Conservation (phyloP, 2,113 vertebrate species). For the Hypanus sabinus region DNA sequence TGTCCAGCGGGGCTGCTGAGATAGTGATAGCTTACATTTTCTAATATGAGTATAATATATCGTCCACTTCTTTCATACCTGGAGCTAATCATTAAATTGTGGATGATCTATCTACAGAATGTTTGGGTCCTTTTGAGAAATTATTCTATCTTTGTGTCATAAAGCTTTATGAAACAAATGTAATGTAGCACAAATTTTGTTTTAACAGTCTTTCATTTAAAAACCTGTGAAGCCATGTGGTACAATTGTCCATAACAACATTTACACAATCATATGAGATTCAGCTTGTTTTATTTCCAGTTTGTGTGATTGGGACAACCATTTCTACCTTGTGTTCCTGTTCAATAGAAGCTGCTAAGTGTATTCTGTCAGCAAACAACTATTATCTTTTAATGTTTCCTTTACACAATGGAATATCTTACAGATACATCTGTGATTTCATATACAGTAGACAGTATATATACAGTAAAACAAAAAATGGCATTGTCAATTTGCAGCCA, state of each 20-base stretch:
- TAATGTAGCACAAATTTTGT: background rate
- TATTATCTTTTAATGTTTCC: too few relatives aligned
- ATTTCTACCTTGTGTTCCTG: background rate
- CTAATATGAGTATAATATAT: background rate
- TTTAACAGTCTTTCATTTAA: constrained; percentile 18
- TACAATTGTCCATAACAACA: background rate
- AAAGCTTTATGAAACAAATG: constrained; percentile 15
- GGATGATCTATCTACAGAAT: background rate
- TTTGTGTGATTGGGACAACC: background rate
- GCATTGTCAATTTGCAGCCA: background rate
- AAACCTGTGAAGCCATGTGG: background rate
- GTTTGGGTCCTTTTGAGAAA: background rate
- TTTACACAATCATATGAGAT: background rate
- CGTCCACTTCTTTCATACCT: background rate
- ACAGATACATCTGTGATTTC: background rate
- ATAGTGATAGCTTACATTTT: background rate
- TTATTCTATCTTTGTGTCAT: constrained; percentile 26
- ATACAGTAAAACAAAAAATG: background rate
- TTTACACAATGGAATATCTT: background rate
- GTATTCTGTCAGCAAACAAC: background rate
- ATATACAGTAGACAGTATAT: too few relatives aligned
- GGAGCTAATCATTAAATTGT: background rate
- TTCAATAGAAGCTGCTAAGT: background rate
- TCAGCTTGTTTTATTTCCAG: background rate
- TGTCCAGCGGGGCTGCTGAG: too few relatives aligned